Conservation (phyloP, 2,888 invertebrate species). For the Drosophila trichaetosa region DNA sequence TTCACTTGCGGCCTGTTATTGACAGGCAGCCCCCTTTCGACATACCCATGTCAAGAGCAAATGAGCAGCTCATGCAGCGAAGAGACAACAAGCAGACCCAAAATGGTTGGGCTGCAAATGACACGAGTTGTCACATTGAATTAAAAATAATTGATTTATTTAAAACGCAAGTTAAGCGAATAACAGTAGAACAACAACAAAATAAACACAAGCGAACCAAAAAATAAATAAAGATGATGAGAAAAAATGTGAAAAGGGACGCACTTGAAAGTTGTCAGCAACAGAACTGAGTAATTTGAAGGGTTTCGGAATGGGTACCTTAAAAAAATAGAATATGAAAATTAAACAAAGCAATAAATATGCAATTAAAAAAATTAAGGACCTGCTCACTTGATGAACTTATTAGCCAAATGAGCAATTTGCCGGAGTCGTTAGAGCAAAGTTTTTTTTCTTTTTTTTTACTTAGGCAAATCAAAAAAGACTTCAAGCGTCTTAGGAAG, state of each 20-base stretch:
- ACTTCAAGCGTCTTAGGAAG: not conserved
- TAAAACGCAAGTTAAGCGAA: conserved; percentile 63
- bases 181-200: conserved; percentile 13
- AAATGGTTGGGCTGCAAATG: conserved; percentile 66
- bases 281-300: conserved; percentile 45
- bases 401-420: conserved; percentile 51
- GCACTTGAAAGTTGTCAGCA: conserved; percentile 38
- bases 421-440: conserved; percentile 2
- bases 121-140: conserved; percentile 75
- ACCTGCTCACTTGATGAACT: conserved; percentile 29
- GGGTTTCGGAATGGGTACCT: not conserved
- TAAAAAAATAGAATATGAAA: conserved; percentile 7
- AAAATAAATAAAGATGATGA: conserved; percentile 2
- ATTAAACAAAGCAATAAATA: conserved; percentile 48
- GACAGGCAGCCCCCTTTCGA: conserved; percentile 13
- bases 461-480: conserved; percentile 41
- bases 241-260: conserved; percentile 39
- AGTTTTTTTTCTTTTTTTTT: not conserved
- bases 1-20: conserved; percentile 34
- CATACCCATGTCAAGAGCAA: conserved; percentile 55
- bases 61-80: conserved; percentile 49
- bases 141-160: conserved; percentile 80
- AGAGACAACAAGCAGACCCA: conserved; percentile 15
- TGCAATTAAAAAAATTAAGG: conserved; percentile 46
- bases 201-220: not conserved